Base-by-base conservation (phyloP, 2,888 invertebrate species). In the Andrena fulva region DNA sequence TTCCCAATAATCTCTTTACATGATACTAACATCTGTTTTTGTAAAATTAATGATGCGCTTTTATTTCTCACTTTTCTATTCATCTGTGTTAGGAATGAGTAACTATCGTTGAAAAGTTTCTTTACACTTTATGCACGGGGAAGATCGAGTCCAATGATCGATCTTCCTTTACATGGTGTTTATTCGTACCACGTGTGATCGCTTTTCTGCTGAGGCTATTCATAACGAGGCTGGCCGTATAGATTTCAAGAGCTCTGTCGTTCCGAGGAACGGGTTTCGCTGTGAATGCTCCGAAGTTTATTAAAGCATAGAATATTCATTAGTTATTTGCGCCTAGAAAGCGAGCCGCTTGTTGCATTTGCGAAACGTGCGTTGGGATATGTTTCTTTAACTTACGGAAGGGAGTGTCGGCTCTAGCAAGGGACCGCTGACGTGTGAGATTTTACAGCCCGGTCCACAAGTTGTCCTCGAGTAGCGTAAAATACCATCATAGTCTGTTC, bases 311-410 rank as follows among this genome's bases (percentile, higher is more conserved):
- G 86, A 80, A 75, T 60, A 77, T 73, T 78, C 31, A 77, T 72
- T 89, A 86, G 86, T 73, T 78, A 82, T 48, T 88, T 82, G 74
- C 75, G 81, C 82, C 69, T 86, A 87, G 86, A 84, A 77, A 75
- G 56, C 72, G 66, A 87, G 86, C 67, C 48, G 82, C 85, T 88
- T 88, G 42, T 82, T 76, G 83, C 85, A 80, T 86, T 85, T 85
- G 73, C 78, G 64, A 87, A 66, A 83, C 78, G 64, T 72, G 77
- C 76, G 76, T 70, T 75, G 33, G 27, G 29, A 80, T 82, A 42
- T 79, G 24, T 54, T 24, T 60, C 48, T 63, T 42, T 10, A 33
- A 71, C 56, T 72, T 48, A 27, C 31, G 60, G 73, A 85, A 35
- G 70, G 42, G 71, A 81, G 63, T 77, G 52, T 71, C 59, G 62